A percentile compares a stretch with the other conserved stretches of the same genome.
Evolutionary conservation across 2,888 invertebrate species (phyloP).

Genomic region (Nephrotoma flavescens): DNA sequence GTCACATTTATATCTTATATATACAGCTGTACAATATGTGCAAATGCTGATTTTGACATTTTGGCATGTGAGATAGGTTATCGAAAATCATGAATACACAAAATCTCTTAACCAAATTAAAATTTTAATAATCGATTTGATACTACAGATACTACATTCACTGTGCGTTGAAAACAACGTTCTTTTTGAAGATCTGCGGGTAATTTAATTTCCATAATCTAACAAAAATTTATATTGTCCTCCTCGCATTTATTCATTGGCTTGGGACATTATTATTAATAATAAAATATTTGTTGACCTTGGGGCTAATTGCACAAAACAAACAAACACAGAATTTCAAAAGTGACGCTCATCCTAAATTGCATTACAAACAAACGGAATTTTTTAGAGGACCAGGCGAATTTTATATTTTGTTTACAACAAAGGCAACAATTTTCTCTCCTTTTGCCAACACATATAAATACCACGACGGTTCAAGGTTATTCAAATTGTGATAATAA

Average conservation of each 20-base stretch:
- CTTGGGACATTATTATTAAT: background rate
- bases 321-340: background rate
- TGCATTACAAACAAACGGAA: background rate
- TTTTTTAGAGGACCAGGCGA: background rate
- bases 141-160: background rate
- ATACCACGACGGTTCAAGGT: background rate
- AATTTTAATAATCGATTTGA: background rate
- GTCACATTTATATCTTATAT: too few species aligned
- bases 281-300: background rate
- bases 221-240: too few species aligned
- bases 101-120: background rate
- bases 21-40: background rate
- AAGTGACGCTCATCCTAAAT: background rate
- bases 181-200: background rate
- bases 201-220: background rate
- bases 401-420: background rate
- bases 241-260: background rate
- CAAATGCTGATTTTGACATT: background rate
- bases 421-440: background rate
- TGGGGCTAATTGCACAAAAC: background rate
- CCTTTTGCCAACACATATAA: too few species aligned
- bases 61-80: background rate
- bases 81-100: background rate
- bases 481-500: background rate
- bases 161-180: background rate